Evolutionary conservation across 2,888 invertebrate genomes (phyloP).

Genomic region (Phania funesta): DNA sequence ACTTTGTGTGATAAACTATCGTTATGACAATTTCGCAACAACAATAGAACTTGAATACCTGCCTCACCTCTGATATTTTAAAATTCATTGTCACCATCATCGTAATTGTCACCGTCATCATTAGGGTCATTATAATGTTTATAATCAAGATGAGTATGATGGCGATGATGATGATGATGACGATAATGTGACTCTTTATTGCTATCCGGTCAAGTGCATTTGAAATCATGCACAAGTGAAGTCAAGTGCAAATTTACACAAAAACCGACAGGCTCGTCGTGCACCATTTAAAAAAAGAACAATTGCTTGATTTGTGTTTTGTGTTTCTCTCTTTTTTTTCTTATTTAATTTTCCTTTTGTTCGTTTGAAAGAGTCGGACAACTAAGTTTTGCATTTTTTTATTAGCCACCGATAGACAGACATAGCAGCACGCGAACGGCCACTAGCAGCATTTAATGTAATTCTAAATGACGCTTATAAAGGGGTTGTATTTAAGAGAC

Average conservation of each 20-base stretch:
- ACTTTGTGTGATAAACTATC: constrained; percentile 5
- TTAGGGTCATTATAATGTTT: constrained; percentile 38
- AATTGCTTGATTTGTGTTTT: constrained; percentile 26
- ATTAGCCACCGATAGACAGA: neutral
- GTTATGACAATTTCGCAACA: neutral
- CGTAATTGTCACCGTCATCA: neutral
- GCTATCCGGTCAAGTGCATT: constrained; percentile 62
- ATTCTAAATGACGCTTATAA: too few relatives aligned
- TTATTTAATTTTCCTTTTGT: neutral
- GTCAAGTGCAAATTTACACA: constrained; percentile 55
- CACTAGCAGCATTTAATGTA: neutral
- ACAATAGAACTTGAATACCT: neutral
- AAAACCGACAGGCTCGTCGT: neutral
- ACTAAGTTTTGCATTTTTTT: constrained; percentile 26
- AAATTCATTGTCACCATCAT: constrained; percentile 8
- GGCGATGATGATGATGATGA: constrained; percentile 14
- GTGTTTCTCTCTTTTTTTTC: neutral
- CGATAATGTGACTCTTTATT: constrained; percentile 42
- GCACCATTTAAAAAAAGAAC: constrained; percentile 29
- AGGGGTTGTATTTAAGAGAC: constrained; percentile 4
- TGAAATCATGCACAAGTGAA: constrained; percentile 60
- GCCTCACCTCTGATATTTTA: constrained; percentile 13
- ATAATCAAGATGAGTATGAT: constrained; percentile 44
- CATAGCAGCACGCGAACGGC: neutral
- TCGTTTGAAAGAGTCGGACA: constrained; percentile 33